phyloP scores from a whole-genome alignment of 2,797 vertebrate genomes.

The Allobates femoralis region DNA sequence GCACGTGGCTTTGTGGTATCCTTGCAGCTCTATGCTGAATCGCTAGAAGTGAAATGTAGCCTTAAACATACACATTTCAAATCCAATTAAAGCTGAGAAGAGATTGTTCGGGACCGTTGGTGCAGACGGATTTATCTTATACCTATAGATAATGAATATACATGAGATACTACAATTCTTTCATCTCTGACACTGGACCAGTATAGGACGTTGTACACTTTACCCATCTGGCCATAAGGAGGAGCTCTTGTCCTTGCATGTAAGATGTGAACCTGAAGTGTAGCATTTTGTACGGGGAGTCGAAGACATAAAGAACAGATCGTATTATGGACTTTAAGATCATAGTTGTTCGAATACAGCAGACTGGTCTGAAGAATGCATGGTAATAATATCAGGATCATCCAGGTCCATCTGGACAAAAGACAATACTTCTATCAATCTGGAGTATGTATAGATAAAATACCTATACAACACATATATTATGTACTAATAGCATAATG shows the following conservation, averaged over 20 bases:
- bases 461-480: neutral
- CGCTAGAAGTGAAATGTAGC: neutral
- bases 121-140: neutral
- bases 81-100: neutral
- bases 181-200: neutral
- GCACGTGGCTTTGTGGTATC: neutral
- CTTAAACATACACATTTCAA: neutral
- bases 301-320: neutral
- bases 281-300: neutral
- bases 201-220: neutral
- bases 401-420: neutral
- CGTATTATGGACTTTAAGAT: neutral
- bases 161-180: neutral
- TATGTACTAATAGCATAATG: neutral
- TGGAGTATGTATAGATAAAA: neutral
- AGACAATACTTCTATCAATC: neutral
- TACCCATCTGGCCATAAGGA: slow-evolving; percentile 33
- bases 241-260: slow-evolving; percentile 37
- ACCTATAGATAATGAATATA: neutral
- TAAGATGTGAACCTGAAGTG: neutral
- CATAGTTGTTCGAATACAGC: neutral
- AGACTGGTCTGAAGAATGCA: neutral
- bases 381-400: neutral
- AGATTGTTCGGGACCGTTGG: neutral
- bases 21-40: neutral